Conservation (phyloP, 2,888 invertebrate genomes). For the Craniophora ligustri region DNA sequence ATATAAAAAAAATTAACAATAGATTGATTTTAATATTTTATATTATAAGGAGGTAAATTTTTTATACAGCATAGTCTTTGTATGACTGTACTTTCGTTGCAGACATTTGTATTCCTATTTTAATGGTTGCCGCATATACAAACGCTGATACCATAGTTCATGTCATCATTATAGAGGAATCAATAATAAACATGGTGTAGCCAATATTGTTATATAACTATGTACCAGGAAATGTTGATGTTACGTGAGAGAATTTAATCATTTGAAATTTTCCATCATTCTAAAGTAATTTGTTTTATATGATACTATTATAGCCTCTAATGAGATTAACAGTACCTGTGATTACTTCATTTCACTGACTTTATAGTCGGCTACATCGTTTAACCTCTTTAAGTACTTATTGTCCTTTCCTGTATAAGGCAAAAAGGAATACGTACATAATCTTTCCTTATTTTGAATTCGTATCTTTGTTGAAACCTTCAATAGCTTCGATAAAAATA, state of each 20-base stretch:
- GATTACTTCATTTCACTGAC: conserved; percentile 14
- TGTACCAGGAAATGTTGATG: conserved; percentile 32
- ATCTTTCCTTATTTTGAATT: conserved; percentile 22
- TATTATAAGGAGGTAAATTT: background rate
- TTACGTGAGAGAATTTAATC: conserved; percentile 26
- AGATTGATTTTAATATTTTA: no score
- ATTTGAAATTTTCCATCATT: conserved; percentile 19
- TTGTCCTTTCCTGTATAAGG: conserved; percentile 35
- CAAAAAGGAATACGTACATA: background rate
- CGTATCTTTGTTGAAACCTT: conserved; percentile 19
- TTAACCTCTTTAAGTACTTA: conserved; percentile 9
- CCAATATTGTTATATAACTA: conserved; percentile 39
- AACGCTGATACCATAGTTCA: conserved; percentile 24
- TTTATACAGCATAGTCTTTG: background rate
- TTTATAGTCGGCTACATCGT: conserved; percentile 21
- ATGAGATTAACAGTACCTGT: conserved; percentile 5
- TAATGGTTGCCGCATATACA: conserved; percentile 11
- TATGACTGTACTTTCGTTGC: background rate
- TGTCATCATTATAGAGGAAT: conserved; percentile 27
- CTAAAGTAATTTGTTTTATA: conserved; percentile 12
- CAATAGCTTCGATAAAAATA: background rate
- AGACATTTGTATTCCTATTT: background rate
- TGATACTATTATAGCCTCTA: conserved; percentile 13
- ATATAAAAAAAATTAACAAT: no score
- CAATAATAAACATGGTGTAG: conserved; percentile 27